These are phyloP conservation scores for Microctenopoma steveboyesi DNA, from an alignment of 2,797 vertebrate species.

Conservation along the genomic window DNA sequence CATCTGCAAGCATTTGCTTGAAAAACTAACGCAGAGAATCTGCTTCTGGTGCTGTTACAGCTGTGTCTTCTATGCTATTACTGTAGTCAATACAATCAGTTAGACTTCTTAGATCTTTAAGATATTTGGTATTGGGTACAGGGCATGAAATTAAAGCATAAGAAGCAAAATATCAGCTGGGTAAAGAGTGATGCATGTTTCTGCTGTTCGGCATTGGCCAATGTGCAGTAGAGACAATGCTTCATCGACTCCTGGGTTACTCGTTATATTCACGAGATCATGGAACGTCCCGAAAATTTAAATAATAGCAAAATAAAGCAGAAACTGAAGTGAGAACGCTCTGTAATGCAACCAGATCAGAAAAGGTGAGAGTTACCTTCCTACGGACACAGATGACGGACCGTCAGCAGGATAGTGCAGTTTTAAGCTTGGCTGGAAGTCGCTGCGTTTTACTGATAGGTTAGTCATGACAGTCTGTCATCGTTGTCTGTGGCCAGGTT, in stretches of 20 bases:
- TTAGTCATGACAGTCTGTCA: no score
- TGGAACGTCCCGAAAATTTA: constrained; percentile 19
- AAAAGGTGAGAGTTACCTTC: background rate
- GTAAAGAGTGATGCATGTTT: constrained; percentile 2
- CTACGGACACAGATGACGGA: no score
- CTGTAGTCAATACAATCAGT: constrained; percentile 27
- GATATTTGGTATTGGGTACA: constrained; percentile 14
- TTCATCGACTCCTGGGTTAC: constrained; percentile 22
- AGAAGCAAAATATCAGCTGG: background rate
- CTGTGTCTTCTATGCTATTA: constrained; percentile 35
- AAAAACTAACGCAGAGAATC: constrained; percentile 19
- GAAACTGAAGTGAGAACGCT: background rate
- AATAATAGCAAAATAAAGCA: constrained; percentile 1
- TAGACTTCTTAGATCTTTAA: constrained; percentile 18
- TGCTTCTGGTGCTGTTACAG: constrained; percentile 42
- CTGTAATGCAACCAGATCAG: background rate
- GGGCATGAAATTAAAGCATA: constrained; percentile 8
- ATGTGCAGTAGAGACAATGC: constrained; percentile 17
- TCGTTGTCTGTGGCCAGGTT: no score
- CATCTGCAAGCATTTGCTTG: constrained; percentile 23
- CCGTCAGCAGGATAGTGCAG: no score
- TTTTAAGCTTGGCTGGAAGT: no score
- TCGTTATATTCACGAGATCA: constrained; percentile 6
- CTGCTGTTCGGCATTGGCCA: constrained; percentile 1
- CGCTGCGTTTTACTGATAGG: no score